Conservation (phyloP, 2,888 invertebrate genomes). For the Lithophane semibrunnea region DNA sequence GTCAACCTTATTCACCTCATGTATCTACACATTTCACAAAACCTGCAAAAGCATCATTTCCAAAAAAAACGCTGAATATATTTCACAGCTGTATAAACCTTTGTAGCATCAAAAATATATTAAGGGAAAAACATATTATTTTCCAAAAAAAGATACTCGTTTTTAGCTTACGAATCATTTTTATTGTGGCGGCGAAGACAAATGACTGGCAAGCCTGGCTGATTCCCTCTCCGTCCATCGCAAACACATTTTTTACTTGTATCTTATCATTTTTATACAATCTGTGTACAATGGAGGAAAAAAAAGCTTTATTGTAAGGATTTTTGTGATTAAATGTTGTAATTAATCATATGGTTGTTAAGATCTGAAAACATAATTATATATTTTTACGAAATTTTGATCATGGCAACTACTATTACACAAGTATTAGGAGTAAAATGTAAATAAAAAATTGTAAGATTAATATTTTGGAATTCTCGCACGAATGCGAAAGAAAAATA, state of each 20-base stretch:
- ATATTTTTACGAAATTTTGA: background rate
- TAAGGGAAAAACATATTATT: conserved; percentile 63
- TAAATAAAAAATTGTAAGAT: background rate
- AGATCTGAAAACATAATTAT: background rate
- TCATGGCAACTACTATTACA: background rate
- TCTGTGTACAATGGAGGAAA: conserved; percentile 54
- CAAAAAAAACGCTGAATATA: conserved; percentile 20
- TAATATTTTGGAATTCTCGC: background rate
- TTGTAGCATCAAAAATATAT: conserved; percentile 43
- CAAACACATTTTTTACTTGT: conserved; percentile 67
- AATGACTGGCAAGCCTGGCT: conserved; percentile 67
- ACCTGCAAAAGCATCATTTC: background rate
- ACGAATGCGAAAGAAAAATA: background rate
- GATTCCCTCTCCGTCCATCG: conserved; percentile 60
- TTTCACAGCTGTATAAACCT: conserved; percentile 26
- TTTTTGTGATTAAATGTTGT: conserved; percentile 20
- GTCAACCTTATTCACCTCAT: background rate
- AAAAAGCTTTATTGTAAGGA: conserved; percentile 41
- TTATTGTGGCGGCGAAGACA: conserved; percentile 70
- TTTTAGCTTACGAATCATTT: conserved; percentile 69
- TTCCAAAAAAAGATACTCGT: conserved; percentile 51
- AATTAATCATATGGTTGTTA: conserved; percentile 24
- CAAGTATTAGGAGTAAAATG: background rate
- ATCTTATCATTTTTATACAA: conserved; percentile 54
- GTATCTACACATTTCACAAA: background rate